These are phyloP conservation scores for Cairina moschata DNA, from an alignment of 2,113 vertebrate species.

Conservation along the genomic window DNA sequence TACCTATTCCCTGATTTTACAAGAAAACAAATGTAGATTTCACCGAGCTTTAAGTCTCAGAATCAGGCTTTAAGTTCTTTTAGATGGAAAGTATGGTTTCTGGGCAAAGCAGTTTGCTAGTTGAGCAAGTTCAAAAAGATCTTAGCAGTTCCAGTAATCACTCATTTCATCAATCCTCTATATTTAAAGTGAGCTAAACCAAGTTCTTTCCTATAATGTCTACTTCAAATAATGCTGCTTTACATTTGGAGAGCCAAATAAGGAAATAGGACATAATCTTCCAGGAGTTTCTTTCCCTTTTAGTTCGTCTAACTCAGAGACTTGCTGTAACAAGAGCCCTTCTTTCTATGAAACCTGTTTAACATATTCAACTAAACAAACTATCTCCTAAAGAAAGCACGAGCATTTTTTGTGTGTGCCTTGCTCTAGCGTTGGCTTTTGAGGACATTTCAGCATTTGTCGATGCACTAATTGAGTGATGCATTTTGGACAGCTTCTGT, in stretches of 20 bases:
- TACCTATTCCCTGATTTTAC: background rate
- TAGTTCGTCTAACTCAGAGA: background rate
- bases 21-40: background rate
- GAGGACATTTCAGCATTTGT: constrained; percentile 46
- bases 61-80: constrained; percentile 21
- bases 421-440: constrained; percentile 14
- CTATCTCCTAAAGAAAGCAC: constrained; percentile 35
- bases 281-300: constrained; percentile 20
- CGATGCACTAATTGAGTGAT: constrained; percentile 9
- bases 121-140: constrained; percentile 1
- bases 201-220: constrained; percentile 40
- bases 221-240: constrained; percentile 56
- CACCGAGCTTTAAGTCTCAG: background rate
- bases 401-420: background rate
- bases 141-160: constrained; percentile 25
- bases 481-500: constrained; percentile 63
- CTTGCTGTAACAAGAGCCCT: constrained; percentile 22
- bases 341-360: constrained; percentile 39
- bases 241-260: constrained; percentile 49
- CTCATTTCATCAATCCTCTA: constrained; percentile 47
- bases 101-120: background rate
- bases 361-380: constrained; percentile 38
- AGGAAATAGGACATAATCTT: constrained; percentile 47
- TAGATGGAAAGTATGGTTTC: background rate
- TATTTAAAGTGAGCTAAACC: constrained; percentile 14